Conservation (phyloP, 2,113 vertebrate genomes). For the Apodemus sylvaticus region DNA sequence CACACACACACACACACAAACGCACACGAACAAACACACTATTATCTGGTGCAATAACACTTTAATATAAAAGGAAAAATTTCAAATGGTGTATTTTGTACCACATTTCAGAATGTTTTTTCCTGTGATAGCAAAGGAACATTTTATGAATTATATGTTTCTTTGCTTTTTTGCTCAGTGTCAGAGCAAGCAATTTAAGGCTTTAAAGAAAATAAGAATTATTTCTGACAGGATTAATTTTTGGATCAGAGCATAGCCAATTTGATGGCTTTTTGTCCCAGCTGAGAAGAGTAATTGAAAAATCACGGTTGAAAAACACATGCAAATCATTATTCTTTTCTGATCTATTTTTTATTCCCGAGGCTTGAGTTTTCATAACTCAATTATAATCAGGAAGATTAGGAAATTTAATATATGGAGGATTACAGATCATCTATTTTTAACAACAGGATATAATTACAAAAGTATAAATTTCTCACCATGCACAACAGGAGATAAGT, state of each 20-base stretch:
- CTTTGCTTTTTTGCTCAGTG: neutral
- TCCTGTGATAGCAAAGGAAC: neutral
- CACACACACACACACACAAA: neutral
- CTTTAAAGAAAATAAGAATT: constrained; percentile 78
- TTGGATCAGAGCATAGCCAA: constrained; percentile 68
- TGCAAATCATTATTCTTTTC: constrained; percentile 75
- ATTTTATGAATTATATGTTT: neutral
- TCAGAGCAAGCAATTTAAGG: constrained; percentile 39
- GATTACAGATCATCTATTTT: constrained; percentile 81
- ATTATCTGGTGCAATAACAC: neutral
- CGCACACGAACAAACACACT: neutral
- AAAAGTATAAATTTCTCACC: constrained; percentile 72
- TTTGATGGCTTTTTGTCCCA: constrained; percentile 77
- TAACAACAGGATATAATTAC: constrained; percentile 78
- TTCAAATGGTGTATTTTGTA: neutral
- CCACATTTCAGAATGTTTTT: neutral
- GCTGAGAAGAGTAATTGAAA: constrained; percentile 84
- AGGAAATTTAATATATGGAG: constrained; percentile 71
- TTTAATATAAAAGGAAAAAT: neutral
- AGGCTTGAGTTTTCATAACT: constrained; percentile 76
- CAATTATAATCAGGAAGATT: constrained; percentile 79
- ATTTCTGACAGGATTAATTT: constrained; percentile 80
- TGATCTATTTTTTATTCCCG: constrained; percentile 77
- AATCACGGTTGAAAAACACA: constrained; percentile 76
- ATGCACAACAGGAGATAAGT: constrained; percentile 20